Conservation (phyloP, 2,113 vertebrate species). For the Cavia porcellus region DNA sequence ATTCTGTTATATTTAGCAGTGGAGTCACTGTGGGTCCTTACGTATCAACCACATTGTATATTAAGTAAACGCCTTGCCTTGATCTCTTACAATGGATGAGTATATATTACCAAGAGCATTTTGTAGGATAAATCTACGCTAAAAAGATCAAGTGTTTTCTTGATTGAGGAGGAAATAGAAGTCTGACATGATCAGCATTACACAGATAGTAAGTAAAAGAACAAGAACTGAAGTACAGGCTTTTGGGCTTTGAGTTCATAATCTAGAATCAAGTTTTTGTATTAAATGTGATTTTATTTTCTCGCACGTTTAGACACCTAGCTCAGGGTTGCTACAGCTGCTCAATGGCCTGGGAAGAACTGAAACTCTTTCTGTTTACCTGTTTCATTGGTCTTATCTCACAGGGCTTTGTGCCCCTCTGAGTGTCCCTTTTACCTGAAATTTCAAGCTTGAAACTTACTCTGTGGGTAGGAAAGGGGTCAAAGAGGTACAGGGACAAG, state of each 20-base stretch:
- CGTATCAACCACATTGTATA: not conserved
- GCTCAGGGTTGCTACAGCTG: not conserved
- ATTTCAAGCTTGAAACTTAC: not conserved
- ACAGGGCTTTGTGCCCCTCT: not conserved
- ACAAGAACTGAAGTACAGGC: not conserved
- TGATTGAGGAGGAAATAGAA: not conserved
- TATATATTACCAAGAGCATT: not conserved
- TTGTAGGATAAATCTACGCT: not conserved
- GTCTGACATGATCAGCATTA: not conserved
- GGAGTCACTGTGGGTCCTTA: not conserved
- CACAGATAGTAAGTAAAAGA: not conserved
- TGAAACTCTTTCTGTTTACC: not conserved
- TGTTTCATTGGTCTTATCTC: not conserved
- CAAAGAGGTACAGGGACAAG: not conserved
- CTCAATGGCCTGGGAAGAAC: not conserved
- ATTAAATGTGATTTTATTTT: not conserved
- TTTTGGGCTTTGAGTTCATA: not conserved
- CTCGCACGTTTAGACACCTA: not conserved
- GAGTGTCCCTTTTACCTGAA: not conserved
- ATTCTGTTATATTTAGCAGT: slow-evolving; percentile 20
- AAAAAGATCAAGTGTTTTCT: not conserved
- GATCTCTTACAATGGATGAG: not conserved
- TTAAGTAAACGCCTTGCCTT: slow-evolving; percentile 32
- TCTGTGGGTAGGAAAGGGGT: not conserved
- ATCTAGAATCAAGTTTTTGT: not conserved